Percentiles rank a stretch among this genome's conserved stretches.
Conservation (phyloP, 2,113 vertebrate species). For the Oncorhynchus clarkii region DNA sequence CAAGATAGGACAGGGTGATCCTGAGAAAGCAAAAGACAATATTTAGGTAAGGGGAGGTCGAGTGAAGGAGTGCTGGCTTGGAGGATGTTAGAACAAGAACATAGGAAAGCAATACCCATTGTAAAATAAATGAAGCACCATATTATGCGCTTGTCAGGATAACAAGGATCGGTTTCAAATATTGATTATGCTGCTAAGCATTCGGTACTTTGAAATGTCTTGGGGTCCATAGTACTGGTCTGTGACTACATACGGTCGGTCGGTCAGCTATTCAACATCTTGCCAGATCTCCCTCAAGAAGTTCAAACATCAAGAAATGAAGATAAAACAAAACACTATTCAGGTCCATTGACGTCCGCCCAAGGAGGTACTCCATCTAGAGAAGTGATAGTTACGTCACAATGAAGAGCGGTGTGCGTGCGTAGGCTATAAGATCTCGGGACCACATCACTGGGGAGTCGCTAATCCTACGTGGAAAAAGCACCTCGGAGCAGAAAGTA, state of each 20-base stretch:
- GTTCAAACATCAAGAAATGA: neutral
- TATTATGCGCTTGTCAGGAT: neutral
- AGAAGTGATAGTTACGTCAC: neutral
- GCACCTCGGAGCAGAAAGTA: conserved; percentile 29
- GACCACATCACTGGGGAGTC: conserved; percentile 36
- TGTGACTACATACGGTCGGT: too few species aligned
- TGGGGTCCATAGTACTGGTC: too few species aligned
- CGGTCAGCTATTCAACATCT: too few species aligned
- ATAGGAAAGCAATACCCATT: neutral
- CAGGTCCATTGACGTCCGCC: neutral
- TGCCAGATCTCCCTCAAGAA: too few species aligned
- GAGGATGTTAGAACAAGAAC: too few species aligned
- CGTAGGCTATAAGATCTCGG: conserved; percentile 9
- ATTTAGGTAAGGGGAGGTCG: neutral
- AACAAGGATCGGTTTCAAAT: too few species aligned
- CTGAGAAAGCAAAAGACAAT: neutral
- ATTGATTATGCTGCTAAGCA: too few species aligned
- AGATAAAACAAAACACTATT: neutral
- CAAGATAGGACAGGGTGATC: neutral
- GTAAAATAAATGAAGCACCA: neutral
- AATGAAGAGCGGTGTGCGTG: neutral
- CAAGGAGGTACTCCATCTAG: neutral
- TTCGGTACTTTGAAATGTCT: too few species aligned
- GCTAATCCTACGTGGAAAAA: conserved; percentile 42
- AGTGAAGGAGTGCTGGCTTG: neutral